Evolutionary conservation across 2,888 invertebrate species (phyloP).

Genomic region (Aleiodes testaceus): DNA sequence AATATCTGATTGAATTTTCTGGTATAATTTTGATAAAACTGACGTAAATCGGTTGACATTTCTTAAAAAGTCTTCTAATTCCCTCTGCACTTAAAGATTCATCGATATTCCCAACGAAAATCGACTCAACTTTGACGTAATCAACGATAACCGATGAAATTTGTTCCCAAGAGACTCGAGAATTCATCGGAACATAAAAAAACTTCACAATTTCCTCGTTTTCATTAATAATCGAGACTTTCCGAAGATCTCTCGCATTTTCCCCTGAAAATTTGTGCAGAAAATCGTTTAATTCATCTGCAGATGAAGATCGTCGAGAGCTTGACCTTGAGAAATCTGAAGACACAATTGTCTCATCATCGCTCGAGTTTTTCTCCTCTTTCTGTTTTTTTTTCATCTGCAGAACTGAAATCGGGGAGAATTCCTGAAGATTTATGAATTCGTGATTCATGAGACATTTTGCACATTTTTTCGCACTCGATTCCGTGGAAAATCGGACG

Average conservation of each 20-base stretch:
- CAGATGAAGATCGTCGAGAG: too few species aligned
- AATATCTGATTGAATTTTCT: neutral
- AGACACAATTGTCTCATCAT: too few species aligned
- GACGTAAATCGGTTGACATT: slow-evolving; percentile 4
- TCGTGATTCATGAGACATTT: neutral
- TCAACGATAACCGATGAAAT: neutral
- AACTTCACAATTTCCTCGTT: neutral
- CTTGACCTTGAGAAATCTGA: too few species aligned
- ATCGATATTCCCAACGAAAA: slow-evolving; percentile 10
- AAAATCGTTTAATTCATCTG: too few species aligned
- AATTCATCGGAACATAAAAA: slow-evolving; percentile 15
- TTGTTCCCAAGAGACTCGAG: neutral
- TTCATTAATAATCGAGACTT: neutral
- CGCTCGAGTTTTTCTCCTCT: too few species aligned
- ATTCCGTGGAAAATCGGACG: neutral
- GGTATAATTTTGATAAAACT: neutral
- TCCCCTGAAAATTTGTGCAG: neutral
- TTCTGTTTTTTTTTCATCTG: too few species aligned
- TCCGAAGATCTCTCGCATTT: neutral
- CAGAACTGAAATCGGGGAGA: neutral
- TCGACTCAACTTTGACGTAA: neutral
- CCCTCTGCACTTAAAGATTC: neutral
- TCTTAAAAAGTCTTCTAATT: neutral
- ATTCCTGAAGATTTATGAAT: neutral
- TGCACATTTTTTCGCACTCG: neutral